Conservation (phyloP, 2,888 invertebrate species). For the Aleiodes testaceus region DNA sequence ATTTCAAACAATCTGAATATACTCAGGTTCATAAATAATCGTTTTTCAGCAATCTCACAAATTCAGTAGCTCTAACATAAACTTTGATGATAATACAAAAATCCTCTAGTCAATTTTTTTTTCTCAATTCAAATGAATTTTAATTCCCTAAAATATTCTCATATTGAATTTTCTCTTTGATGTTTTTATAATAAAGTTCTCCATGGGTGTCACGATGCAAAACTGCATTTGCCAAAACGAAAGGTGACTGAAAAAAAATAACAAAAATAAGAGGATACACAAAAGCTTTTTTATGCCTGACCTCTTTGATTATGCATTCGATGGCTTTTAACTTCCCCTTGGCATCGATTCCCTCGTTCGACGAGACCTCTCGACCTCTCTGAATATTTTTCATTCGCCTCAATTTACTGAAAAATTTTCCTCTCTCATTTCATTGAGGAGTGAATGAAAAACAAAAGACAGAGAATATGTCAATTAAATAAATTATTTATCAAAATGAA, state of each 20-base stretch:
- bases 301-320: conserved; percentile 52
- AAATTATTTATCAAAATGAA: not conserved
- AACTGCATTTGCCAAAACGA: not conserved
- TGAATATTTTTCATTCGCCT: conserved; percentile 1
- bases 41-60: no score
- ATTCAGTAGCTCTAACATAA: no score
- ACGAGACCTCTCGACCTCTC: conserved; percentile 20
- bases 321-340: conserved; percentile 42
- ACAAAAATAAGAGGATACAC: not conserved
- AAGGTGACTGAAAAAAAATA: conserved; percentile 1
- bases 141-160: no score
- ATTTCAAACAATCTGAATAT: no score
- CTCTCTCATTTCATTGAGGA: not conserved
- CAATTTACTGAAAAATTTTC: not conserved
- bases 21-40: no score
- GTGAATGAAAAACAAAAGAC: not conserved
- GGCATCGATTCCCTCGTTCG: conserved; percentile 21
- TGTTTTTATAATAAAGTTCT: not conserved
- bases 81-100: not conserved
- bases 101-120: not conserved
- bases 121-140: no score
- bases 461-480: not conserved
- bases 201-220: no score
- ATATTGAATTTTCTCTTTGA: no score
- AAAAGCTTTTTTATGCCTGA: conserved; percentile 47